These are phyloP conservation scores for Zygaena filipendulae DNA, from an alignment of 2,888 invertebrate species.

Conservation along the genomic window DNA sequence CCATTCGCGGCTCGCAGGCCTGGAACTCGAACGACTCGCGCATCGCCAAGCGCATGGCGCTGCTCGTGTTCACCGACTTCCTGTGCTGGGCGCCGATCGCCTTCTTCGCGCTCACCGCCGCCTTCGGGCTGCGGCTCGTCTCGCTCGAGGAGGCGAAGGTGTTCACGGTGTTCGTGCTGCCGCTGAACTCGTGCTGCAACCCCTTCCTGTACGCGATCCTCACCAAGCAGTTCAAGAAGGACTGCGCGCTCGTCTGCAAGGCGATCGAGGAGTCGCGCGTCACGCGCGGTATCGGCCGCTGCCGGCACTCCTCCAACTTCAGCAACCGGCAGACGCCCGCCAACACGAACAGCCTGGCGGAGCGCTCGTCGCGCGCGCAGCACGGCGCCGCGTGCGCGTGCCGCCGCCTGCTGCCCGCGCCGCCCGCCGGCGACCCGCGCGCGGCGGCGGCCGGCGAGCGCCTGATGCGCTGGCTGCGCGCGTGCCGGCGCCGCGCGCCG, in stretches of 20 bases:
- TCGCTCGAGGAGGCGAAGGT: conserved; percentile 96
- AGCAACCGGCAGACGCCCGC: conserved; percentile 89
- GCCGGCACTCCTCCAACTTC: conserved; percentile 87
- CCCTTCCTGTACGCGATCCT: conserved; percentile 98
- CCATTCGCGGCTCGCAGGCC: conserved; percentile 95
- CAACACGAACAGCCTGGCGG: conserved; percentile 85
- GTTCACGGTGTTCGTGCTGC: conserved; percentile 95
- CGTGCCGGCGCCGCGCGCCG: conserved; percentile 44
- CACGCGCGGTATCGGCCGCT: conserved; percentile 86
- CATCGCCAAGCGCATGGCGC: conserved; percentile 96
- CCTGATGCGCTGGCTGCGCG: conserved; percentile 44
- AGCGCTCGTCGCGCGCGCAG: conserved; percentile 80
- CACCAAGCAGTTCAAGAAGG: conserved; percentile 97
- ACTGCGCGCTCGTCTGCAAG: conserved; percentile 95
- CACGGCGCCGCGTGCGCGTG: conserved; percentile 70
- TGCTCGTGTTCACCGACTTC: conserved; percentile 96
- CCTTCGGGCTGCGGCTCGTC: conserved; percentile 90
- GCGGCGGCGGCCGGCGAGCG: conserved; percentile 75
- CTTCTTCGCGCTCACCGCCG: conserved; percentile 93
- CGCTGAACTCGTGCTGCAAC: conserved; percentile 97
- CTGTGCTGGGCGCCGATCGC: conserved; percentile 99
- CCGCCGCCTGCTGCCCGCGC: conserved; percentile 76
- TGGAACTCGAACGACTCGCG: conserved; percentile 98
- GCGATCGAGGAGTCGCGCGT: conserved; percentile 95
- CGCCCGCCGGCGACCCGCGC: conserved; percentile 81